Percentiles rank a stretch among this genome's conserved stretches.
phyloP scores from a whole-genome alignment of 2,113 vertebrate species.

The Lagopus muta region DNA sequence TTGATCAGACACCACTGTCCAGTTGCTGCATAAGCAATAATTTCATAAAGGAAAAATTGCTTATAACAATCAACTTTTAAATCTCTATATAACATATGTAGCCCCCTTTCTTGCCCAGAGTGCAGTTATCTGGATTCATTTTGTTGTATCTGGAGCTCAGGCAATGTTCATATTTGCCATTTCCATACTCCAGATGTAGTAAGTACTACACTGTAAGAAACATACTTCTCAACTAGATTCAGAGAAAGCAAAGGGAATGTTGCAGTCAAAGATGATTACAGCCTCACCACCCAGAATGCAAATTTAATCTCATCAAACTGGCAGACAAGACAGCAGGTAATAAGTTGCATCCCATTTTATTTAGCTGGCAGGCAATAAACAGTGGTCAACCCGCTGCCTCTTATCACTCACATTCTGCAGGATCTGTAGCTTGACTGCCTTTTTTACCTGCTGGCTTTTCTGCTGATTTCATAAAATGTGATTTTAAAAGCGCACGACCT shows the following conservation, averaged over 20 bases:
- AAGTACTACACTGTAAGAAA: not conserved
- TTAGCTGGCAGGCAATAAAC: constrained; percentile 22
- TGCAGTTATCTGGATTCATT: not conserved
- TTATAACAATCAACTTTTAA: not conserved
- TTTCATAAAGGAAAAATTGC: not conserved
- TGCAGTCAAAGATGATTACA: not conserved
- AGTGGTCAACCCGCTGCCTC: constrained; percentile 11
- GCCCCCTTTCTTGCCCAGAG: not conserved
- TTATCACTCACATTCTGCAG: not conserved
- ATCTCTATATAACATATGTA: not conserved
- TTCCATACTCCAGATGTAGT: not conserved
- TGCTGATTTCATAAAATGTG: constrained; percentile 20
- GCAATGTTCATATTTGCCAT: not conserved
- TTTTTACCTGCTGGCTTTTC: not conserved
- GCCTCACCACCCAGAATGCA: not conserved
- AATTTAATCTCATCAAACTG: constrained; percentile 1
- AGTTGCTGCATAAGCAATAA: not conserved
- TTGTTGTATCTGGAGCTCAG: not conserved
- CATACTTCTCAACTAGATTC: not conserved
- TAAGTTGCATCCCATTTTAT: not conserved
- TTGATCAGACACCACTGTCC: not conserved
- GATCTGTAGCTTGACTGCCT: constrained; percentile 8
- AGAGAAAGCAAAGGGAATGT: not conserved
- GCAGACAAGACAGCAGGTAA: not conserved
- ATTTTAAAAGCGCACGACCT: constrained; percentile 8